phyloP scores from a whole-genome alignment of 2,113 vertebrate species.

The Himantopus leucocephalus region DNA sequence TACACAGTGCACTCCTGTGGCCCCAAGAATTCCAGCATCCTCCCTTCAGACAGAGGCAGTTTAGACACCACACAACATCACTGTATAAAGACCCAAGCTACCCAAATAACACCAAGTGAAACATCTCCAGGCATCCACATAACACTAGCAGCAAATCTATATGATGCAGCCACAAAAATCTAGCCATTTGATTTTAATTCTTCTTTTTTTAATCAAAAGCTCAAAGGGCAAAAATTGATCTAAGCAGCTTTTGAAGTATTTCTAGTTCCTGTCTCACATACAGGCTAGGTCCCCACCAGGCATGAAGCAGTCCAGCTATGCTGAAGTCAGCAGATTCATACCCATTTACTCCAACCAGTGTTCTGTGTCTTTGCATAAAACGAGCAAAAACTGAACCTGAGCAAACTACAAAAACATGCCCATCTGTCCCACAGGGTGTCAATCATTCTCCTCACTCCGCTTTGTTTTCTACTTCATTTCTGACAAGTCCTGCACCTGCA shows the following conservation, averaged over 20 bases:
- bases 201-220: background rate
- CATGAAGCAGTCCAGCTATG: background rate
- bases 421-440: background rate
- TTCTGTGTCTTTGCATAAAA: background rate
- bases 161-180: background rate
- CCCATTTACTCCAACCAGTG: background rate
- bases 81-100: background rate
- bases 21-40: constrained; percentile 1
- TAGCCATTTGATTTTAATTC: background rate
- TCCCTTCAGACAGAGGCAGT: background rate
- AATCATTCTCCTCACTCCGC: background rate
- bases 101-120: background rate
- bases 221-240: background rate
- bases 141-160: background rate
- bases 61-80: background rate
- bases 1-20: background rate
- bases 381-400: background rate
- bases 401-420: background rate
- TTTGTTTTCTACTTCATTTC: background rate
- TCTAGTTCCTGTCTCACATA: background rate
- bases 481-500: background rate
- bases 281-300: background rate
- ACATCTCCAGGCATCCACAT: background rate
- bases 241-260: background rate
- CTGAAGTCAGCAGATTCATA: background rate